Evolutionary conservation across 2,888 invertebrate genomes (phyloP).

Genomic region (Dasysyrphus albostriatus): DNA sequence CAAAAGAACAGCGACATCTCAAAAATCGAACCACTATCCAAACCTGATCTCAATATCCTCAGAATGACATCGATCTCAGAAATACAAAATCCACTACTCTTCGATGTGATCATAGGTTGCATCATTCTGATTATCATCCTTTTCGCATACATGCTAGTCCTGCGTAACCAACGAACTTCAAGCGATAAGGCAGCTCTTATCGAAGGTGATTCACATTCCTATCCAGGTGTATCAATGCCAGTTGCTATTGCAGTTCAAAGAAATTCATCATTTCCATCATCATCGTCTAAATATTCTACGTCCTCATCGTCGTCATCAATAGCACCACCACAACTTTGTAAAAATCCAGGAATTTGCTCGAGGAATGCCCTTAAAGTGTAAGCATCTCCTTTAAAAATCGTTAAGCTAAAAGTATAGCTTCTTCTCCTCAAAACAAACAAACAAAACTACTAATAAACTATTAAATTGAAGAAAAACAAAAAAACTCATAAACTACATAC

Average conservation of each 20-base stretch:
- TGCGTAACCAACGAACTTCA: constrained; percentile 76
- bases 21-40: constrained; percentile 78
- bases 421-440: constrained; percentile 43
- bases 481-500: constrained; percentile 60
- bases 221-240: constrained; percentile 77
- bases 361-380: constrained; percentile 78
- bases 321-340: constrained; percentile 75
- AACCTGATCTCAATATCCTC: constrained; percentile 78
- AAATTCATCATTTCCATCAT: constrained; percentile 46
- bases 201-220: constrained; percentile 77
- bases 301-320: constrained; percentile 58
- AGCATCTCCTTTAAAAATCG: constrained; percentile 33
- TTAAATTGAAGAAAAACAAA: constrained; percentile 37
- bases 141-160: constrained; percentile 77
- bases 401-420: not conserved
- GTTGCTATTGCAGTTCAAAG: constrained; percentile 67
- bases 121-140: constrained; percentile 78
- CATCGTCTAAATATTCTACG: constrained; percentile 32
- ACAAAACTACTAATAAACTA: constrained; percentile 65
- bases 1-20: constrained; percentile 77
- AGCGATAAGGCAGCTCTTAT: constrained; percentile 79
- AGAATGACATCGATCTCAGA: constrained; percentile 77
- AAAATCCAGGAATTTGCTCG: constrained; percentile 78
- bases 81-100: constrained; percentile 79
- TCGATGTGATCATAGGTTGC: constrained; percentile 78